phyloP scores from a whole-genome alignment of 2,113 vertebrate genomes.

The Chaetops frenatus region DNA sequence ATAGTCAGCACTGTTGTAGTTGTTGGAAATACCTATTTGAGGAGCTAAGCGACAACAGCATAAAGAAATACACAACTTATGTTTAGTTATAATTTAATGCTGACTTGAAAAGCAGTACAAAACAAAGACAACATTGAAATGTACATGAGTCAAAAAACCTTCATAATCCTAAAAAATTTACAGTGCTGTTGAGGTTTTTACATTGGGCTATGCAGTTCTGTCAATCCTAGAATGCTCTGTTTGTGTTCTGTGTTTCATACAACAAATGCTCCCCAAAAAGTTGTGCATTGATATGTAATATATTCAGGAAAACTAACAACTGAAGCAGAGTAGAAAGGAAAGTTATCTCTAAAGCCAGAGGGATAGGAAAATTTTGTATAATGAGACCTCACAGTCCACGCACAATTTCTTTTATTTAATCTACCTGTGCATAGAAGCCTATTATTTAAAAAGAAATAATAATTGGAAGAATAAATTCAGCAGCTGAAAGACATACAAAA shows the following conservation, averaged over 20 bases:
- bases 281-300: background rate
- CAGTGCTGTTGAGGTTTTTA: background rate
- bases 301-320: slow-evolving; percentile 43
- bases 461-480: background rate
- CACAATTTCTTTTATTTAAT: slow-evolving; percentile 4
- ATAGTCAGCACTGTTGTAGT: background rate
- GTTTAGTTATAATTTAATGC: background rate
- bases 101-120: background rate
- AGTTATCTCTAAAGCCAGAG: slow-evolving; percentile 25
- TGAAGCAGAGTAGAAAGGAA: background rate
- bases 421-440: background rate
- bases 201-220: background rate
- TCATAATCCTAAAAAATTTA: background rate
- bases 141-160: background rate
- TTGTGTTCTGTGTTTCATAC: background rate
- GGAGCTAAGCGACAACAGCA: background rate
- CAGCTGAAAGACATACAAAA: background rate
- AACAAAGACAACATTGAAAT: background rate
- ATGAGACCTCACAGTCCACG: background rate
- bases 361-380: background rate
- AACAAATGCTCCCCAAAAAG: background rate
- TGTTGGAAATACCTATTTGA: background rate
- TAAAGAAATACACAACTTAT: background rate
- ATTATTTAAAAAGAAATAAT: background rate
- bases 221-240: background rate